Base-by-base conservation (phyloP, 2,888 invertebrate species). In the Timema podura region DNA sequence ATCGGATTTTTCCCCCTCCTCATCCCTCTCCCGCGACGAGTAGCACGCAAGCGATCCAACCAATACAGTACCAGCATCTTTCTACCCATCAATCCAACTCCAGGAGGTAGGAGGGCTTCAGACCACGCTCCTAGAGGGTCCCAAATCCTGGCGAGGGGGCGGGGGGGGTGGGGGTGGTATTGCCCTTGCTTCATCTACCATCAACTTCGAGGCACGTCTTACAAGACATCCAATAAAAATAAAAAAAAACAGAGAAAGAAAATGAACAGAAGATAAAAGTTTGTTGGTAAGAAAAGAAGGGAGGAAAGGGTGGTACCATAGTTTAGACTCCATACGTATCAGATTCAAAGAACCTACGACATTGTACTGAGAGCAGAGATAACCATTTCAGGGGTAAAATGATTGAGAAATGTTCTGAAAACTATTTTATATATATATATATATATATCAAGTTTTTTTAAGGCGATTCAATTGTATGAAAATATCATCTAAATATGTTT, bases 61-160 rank as follows among this genome's bases (percentile, higher is more conserved):
- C 49, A 46, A 51, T 47, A n/a, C 49, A 13, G 48, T 65, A 67
- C 47, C 64, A 65, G 45, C 68, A 65, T 70, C 68, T 68, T n/a
- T 68, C 68, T 69, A 69, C 67, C 69, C 69, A 69, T 68, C 72
- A 72, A 66, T 59, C 65, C 70, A 70, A 67, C 71, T 61, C 51
- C 69, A 48, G 44, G 49, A 68, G 15, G 66, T 49, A 44, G 49
- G 44, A 45, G 61, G 61, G 61, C 30, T 61, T 61, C 45, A 10
- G 9, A 10, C 11, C 49, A 10, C 11, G 10, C 11, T 49, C 49
- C 11, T 49, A n/a, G n/a, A n/a, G n/a, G n/a, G n/a, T n/a, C n/a
- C n/a, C n/a, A n/a, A n/a, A n/a, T n/a, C n/a, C n/a, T 10, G 49
- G 49, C 9, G 49, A 11, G 9, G 49, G 49, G 11, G 49, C 49